Evolutionary conservation across 2,797 vertebrate species (phyloP), one percentile per base, ranked within the genome.

Genomic region (Propithecus deckenii): DNA sequence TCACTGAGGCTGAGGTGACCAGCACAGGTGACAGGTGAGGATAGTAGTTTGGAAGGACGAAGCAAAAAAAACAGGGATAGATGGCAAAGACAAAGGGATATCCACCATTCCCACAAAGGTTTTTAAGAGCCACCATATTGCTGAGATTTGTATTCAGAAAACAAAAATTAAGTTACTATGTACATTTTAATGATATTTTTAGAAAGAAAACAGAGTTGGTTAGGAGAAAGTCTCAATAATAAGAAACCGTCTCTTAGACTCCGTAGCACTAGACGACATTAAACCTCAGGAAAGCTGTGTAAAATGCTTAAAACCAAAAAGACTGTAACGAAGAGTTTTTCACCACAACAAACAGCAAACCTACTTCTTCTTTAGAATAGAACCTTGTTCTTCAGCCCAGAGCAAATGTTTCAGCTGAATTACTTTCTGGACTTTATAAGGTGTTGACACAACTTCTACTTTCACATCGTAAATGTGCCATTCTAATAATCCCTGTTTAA

Each of bases 401-500:
- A 93, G 90, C 94, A 97, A 98, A 95, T 96, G 97, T 97, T 97
- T 95, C 80, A 96, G 67, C 87, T 89, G 96, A 90, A 97, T 97
- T 97, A 93, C 38, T 97, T 98, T 97, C n/a, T 18, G 57, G 93
- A 69, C 96, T 98, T 98, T 98, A 97, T 91, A 98, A 97, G 65
- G 96, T 96, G 95, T 95, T 98, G 98, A 98, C 98, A 98, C 41
- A 61, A 75, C 80, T 97, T 98, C 96, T 97, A 69, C 87, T 97
- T 98, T 83, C 96, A 91, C 97, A 38, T 96, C 96, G 86, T 98
- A 98, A 98, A 98, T 97, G 80, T 95, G 88, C 84, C 79, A 76
- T 95, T 96, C 84, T 97, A 98, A 98, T 98, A 98, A 98, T 98
- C 97, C 90, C 25, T 96, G 43, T 96, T 98, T 98, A 98, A 98